These are phyloP conservation scores for Ligdia adustata DNA, from an alignment of 2,888 invertebrate species.

Conservation along the genomic window DNA sequence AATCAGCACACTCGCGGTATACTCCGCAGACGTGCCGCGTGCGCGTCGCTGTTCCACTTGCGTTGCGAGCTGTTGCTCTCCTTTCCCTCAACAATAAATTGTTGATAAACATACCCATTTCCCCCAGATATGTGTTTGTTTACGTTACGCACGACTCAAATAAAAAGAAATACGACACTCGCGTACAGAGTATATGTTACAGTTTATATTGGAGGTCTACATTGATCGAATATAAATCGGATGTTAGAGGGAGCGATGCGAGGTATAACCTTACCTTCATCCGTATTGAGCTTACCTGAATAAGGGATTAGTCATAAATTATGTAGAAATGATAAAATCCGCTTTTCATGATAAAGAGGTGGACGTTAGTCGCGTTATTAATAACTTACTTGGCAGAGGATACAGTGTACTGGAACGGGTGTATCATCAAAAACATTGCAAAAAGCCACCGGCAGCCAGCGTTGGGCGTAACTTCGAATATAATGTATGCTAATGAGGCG, in stretches of 20 bases:
- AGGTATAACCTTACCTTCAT: too few relatives aligned
- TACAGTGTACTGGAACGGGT: constrained; percentile 47
- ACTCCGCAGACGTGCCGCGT: constrained; percentile 36
- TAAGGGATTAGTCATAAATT: too few relatives aligned
- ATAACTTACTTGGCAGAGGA: too few relatives aligned
- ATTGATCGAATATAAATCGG: constrained; percentile 10
- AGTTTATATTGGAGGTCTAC: constrained; percentile 16
- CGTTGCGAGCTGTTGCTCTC: constrained; percentile 35
- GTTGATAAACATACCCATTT: constrained; percentile 38
- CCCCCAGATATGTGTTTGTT: constrained; percentile 33
- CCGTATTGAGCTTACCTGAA: too few relatives aligned
- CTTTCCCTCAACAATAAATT: constrained; percentile 38
- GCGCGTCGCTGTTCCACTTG: constrained; percentile 31
- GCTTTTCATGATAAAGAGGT: too few relatives aligned
- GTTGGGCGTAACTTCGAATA: constrained; percentile 75
- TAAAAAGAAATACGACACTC: constrained; percentile 28
- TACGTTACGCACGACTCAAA: constrained; percentile 29
- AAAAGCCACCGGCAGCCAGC: constrained; percentile 68
- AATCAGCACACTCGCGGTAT: constrained; percentile 39
- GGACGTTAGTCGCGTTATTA: too few relatives aligned
- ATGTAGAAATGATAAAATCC: too few relatives aligned
- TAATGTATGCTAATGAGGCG: constrained; percentile 81
- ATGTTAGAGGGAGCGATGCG: too few relatives aligned
- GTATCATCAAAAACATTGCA: constrained; percentile 70
- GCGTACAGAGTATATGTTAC: constrained; percentile 23